Evolutionary conservation across 2,113 vertebrate genomes (phyloP), one percentile per base, ranked within the genome.

Genomic region (Ahaetulla prasina): DNA sequence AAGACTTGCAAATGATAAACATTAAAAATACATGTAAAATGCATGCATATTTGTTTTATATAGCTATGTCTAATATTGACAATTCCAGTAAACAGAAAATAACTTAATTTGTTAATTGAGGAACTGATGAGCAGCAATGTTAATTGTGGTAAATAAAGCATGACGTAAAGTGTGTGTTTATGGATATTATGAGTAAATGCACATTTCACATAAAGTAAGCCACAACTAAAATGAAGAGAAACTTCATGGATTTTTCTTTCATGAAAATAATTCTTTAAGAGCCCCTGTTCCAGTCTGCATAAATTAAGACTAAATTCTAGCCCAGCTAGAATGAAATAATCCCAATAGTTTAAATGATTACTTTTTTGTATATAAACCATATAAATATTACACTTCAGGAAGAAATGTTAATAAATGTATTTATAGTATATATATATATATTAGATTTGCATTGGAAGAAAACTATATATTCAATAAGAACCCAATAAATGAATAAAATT

Each of bases 251-350:
- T 55, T 52, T 68, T 95, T 89, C 88, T 85, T 74, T 90, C 89
- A 92, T 93, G 47, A 90, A 92, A 93, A 87, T 92, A 89, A 94
- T 92, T 80, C 60, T 52, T 53, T 87, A 50, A 55, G 89, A 94
- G 89, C 20, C 27, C 94, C 89, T 91, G 50, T 91, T 95, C 55
- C 92, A 74, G 93, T 94, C 91, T 68, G 90, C 50, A 92, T 92
- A 94, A 96, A 93, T 93, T 93, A 95, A 93, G 89, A 92, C 16
- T 94, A 93, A 57, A 53, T 92, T 97, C 96, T 96, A 98, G 97
- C 94, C 96, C 96, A 96, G 97, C 96, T 97, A 97, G 95, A 97
- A 95, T 86, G 54, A 94, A 89, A 87, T 68, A 85, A 50, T 91
- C 63, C 74, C 8, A 45, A 53, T 80, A 93, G 85, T 84, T 91